These are phyloP conservation scores for Ophthalmolycus amberensis DNA, from an alignment of 2,113 vertebrate genomes.

Conservation along the genomic window DNA sequence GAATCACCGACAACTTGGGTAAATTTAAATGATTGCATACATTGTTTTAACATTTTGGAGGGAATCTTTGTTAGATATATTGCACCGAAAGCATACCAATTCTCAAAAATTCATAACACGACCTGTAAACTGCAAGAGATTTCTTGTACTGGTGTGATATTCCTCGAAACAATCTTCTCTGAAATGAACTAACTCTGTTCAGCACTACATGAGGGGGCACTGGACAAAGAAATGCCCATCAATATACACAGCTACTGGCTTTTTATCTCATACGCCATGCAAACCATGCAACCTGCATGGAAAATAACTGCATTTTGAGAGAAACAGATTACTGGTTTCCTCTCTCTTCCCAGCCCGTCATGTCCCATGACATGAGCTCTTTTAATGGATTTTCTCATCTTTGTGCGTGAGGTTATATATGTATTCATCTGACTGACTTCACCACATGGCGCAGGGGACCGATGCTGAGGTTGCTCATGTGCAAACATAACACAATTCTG, in stretches of 20 bases:
- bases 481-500: constrained; percentile 52
- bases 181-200: constrained; percentile 15
- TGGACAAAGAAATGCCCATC: constrained; percentile 23
- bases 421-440: constrained; percentile 47
- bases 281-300: neutral
- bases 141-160: constrained; percentile 14
- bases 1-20: neutral
- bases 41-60: neutral
- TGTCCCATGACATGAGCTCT: constrained; percentile 59
- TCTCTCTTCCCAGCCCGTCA: constrained; percentile 27
- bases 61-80: neutral
- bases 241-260: constrained; percentile 14
- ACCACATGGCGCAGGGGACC: constrained; percentile 30
- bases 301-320: constrained; percentile 19
- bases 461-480: constrained; percentile 44
- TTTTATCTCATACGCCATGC: constrained; percentile 20
- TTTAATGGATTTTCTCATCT: constrained; percentile 69
- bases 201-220: neutral
- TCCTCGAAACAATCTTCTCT: constrained; percentile 42
- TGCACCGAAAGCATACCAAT: neutral
- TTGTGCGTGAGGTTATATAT: constrained; percentile 50
- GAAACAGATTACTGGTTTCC: constrained; percentile 18
- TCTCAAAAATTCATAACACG: neutral
- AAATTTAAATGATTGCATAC: neutral
- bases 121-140: constrained; percentile 9